Conservation (phyloP, 2,797 vertebrate genomes). For the Aphelocoma californica region DNA sequence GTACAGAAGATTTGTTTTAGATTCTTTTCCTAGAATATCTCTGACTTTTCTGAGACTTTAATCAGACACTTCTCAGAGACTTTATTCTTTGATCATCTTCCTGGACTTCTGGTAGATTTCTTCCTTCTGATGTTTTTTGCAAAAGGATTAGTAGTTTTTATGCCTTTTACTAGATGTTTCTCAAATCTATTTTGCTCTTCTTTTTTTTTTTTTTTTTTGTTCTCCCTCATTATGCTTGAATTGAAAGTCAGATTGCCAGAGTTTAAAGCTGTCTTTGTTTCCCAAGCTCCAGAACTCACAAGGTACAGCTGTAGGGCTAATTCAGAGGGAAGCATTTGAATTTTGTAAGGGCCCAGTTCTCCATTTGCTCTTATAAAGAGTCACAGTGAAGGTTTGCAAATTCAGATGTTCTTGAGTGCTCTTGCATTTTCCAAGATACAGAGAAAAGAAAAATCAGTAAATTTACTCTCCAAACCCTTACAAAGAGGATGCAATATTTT, state of each 20-base stretch:
- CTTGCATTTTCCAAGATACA: background rate
- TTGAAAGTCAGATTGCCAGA: conserved; percentile 9
- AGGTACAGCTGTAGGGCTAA: background rate
- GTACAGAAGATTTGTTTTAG: background rate
- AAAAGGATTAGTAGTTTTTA: conserved; percentile 6
- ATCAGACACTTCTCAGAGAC: background rate
- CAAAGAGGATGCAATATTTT: background rate
- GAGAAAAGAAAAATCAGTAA: background rate
- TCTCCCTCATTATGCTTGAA: background rate
- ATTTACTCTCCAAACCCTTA: background rate
- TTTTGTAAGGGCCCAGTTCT: background rate
- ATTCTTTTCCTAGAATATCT: background rate
- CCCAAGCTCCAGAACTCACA: background rate
- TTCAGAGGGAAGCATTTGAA: background rate
- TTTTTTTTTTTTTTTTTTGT: background rate
- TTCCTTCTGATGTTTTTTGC: conserved; percentile 13
- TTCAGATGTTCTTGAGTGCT: background rate
- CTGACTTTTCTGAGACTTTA: background rate
- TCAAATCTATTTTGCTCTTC: background rate
- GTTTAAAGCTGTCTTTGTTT: background rate
- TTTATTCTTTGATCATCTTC: conserved; percentile 18
- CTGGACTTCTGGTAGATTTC: conserved; percentile 5
- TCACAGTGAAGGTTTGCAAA: background rate
- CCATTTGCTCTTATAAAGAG: background rate
- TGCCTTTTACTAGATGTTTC: background rate